Percentiles rank a stretch among this genome's conserved stretches.
Evolutionary conservation across 2,888 invertebrate genomes (phyloP).

Genomic region (Dicyrtomina minuta): DNA sequence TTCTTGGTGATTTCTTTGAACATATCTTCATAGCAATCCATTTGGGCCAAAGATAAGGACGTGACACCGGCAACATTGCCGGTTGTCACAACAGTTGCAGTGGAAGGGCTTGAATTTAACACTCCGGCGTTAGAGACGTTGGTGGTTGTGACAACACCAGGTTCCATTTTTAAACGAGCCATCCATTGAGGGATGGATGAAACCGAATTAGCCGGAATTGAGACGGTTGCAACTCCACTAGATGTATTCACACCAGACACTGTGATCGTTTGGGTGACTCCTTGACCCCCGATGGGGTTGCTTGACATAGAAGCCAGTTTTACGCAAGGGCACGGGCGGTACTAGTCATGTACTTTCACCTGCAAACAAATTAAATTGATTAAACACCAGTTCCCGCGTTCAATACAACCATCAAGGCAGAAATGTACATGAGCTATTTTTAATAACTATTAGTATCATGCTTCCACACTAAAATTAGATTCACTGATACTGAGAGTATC

Average conservation of each 20-base stretch:
- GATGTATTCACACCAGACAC: conserved; percentile 4
- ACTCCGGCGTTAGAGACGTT: conserved; percentile 4
- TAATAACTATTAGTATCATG: too few species aligned
- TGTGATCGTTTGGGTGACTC: neutral
- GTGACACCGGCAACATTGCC: conserved; percentile 15
- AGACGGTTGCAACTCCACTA: neutral
- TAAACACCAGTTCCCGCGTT: too few species aligned
- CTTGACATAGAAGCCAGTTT: conserved; percentile 11
- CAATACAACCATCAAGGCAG: too few species aligned
- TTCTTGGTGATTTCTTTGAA: conserved; percentile 90
- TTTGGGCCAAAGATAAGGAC: conserved; percentile 17
- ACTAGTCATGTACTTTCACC: neutral
- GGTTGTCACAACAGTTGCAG: conserved; percentile 13
- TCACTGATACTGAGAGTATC: too few species aligned
- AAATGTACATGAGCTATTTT: too few species aligned
- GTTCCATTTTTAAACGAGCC: conserved; percentile 48
- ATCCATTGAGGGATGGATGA: conserved; percentile 46
- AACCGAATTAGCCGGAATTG: conserved; percentile 25
- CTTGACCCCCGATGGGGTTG: conserved; percentile 3
- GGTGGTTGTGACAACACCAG: conserved; percentile 26
- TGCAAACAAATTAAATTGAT: neutral
- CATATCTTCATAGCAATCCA: conserved; percentile 71
- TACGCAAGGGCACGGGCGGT: neutral
- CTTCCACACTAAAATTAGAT: too few species aligned
- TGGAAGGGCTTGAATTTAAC: conserved; percentile 1